phyloP scores from a whole-genome alignment of 2,797 vertebrate genomes.

The Hypotaenidia okinawae region DNA sequence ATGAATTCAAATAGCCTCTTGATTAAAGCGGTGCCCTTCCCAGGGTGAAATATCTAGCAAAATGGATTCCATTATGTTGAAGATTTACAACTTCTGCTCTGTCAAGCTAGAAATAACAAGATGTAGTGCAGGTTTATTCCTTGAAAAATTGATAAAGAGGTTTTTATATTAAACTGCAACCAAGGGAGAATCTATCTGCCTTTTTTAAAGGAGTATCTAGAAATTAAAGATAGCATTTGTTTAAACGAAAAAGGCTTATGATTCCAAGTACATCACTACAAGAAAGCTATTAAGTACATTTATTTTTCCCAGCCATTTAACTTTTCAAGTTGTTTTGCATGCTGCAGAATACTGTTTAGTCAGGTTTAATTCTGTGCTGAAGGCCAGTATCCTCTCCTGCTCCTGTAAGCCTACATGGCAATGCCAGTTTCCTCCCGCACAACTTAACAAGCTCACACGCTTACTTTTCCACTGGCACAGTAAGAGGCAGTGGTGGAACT shows the following conservation, averaged over 20 bases:
- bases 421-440: not conserved
- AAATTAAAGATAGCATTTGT: constrained; percentile 16
- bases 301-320: not conserved
- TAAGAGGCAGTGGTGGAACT: not conserved
- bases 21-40: not conserved
- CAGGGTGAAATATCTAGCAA: not conserved
- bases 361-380: not conserved
- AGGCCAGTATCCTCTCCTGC: not conserved
- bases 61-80: not conserved
- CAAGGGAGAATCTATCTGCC: not conserved
- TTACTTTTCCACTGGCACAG: not conserved
- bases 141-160: not conserved
- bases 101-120: constrained; percentile 9
- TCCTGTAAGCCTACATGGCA: not conserved
- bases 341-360: not conserved
- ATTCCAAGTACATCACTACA: not conserved
- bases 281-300: not conserved
- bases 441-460: not conserved
- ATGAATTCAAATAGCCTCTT: not conserved
- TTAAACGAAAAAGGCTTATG: not conserved
- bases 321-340: not conserved
- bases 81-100: constrained; percentile 5
- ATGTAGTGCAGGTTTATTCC: not conserved
- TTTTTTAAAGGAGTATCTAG: not conserved
- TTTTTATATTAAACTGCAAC: not conserved